Evolutionary conservation across 2,797 vertebrate species (phyloP).

Genomic region (Enteromius unitaeniatus): DNA sequence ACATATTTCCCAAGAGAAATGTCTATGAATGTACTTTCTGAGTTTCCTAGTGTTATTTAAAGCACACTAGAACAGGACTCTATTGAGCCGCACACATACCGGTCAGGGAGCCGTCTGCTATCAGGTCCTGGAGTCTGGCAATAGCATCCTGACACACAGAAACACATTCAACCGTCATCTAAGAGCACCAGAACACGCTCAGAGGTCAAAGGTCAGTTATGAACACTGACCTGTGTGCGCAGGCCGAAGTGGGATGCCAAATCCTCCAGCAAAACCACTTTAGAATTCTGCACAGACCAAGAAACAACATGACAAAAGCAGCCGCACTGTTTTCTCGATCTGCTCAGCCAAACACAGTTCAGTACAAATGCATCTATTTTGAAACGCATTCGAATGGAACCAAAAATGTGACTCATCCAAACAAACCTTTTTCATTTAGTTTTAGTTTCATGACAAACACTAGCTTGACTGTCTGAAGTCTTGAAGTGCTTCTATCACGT

Average conservation of each 20-base stretch:
- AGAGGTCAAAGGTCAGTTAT: neutral
- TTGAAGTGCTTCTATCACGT: too few species aligned
- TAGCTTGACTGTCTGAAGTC: neutral
- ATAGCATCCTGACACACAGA: conserved; percentile 84
- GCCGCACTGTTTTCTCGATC: too few species aligned
- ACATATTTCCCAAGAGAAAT: neutral
- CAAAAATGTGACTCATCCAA: neutral
- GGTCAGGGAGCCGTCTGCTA: conserved; percentile 91
- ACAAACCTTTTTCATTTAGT: too few species aligned
- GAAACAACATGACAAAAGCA: neutral
- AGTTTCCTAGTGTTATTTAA: too few species aligned
- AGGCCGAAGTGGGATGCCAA: conserved; percentile 92
- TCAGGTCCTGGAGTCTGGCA: conserved; percentile 88
- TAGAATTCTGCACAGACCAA: conserved; percentile 79
- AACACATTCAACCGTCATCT: neutral
- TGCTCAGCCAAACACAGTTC: too few species aligned
- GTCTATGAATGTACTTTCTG: neutral
- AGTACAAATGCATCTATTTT: neutral
- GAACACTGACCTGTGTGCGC: conserved; percentile 84
- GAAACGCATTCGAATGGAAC: too few species aligned
- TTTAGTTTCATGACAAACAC: neutral
- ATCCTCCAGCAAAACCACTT: conserved; percentile 95
- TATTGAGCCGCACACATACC: conserved; percentile 71
- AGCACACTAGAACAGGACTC: neutral
- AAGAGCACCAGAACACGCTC: neutral